Evolutionary conservation across 2,888 invertebrate genomes (phyloP).

Genomic region (Epiblema foenella): DNA sequence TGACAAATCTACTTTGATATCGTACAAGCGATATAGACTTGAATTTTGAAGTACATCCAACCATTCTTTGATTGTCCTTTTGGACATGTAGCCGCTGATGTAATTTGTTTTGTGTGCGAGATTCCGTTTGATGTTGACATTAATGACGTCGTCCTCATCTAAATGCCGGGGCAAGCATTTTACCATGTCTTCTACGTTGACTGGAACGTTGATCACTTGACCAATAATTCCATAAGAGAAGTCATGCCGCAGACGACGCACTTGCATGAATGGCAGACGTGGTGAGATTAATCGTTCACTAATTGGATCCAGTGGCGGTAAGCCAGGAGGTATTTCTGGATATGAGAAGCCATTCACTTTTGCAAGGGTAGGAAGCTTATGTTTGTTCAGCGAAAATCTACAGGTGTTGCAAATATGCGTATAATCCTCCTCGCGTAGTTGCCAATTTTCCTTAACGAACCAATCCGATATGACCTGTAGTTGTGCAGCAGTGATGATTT

Average conservation of each 20-base stretch:
- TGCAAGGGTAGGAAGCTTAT: conserved; percentile 52
- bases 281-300: conserved; percentile 60
- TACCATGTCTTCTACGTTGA: conserved; percentile 58
- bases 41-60: conserved; percentile 51
- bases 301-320: conserved; percentile 58
- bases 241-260: conserved; percentile 59
- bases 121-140: conserved; percentile 58
- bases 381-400: conserved; percentile 52
- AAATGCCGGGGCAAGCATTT: conserved; percentile 57
- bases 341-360: conserved; percentile 60
- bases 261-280: conserved; percentile 60
- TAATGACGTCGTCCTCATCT: conserved; percentile 58
- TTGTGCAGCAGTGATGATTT: conserved; percentile 57
- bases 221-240: conserved; percentile 59
- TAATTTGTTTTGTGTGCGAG: conserved; percentile 57
- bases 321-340: conserved; percentile 54
- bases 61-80: conserved; percentile 55
- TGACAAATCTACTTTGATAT: conserved; percentile 55
- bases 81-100: conserved; percentile 53
- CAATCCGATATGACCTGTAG: conserved; percentile 56
- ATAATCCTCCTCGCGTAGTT: conserved; percentile 51
- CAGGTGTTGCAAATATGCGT: conserved; percentile 53
- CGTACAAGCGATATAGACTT: conserved; percentile 54
- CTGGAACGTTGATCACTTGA: conserved; percentile 66
- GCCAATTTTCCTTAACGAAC: conserved; percentile 50